phyloP scores from a whole-genome alignment of 2,888 invertebrate genomes.

The Nesidiocoris tenuis region DNA sequence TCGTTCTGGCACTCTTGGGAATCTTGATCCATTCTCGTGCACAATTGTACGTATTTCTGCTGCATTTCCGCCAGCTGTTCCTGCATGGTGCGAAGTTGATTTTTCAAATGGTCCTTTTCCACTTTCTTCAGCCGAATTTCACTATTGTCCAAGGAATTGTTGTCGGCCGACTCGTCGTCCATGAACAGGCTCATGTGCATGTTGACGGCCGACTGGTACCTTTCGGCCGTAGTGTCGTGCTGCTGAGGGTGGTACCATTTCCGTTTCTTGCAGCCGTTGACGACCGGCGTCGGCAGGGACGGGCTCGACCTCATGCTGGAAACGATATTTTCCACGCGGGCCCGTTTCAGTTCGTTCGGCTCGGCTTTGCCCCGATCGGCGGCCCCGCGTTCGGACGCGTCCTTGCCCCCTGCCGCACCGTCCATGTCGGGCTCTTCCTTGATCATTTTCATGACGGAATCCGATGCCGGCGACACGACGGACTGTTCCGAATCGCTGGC shows the following conservation, averaged over 20 bases:
- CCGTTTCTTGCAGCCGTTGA: conserved; percentile 92
- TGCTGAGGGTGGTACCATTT: conserved; percentile 95
- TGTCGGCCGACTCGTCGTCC: conserved; percentile 67
- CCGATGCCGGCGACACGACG: conserved; percentile 48
- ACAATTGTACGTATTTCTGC: conserved; percentile 83
- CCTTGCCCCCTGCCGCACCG: conserved; percentile 43
- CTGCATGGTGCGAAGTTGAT: conserved; percentile 82
- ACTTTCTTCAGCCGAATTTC: conserved; percentile 81
- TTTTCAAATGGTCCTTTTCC: conserved; percentile 82
- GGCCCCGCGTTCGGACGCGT: conserved; percentile 48
- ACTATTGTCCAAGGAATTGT: conserved; percentile 72
- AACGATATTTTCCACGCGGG: conserved; percentile 92
- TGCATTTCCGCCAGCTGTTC: conserved; percentile 89
- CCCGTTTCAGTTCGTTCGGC: conserved; percentile 75
- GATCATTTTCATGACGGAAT: conserved; percentile 47
- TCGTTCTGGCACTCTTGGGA: conserved; percentile 62
- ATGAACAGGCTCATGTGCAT: conserved; percentile 60
- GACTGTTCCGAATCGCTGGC: conserved; percentile 48
- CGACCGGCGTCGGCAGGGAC: conserved; percentile 68
- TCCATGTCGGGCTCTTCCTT: conserved; percentile 50
- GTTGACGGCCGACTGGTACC: conserved; percentile 61
- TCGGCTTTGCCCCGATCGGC: conserved; percentile 50
- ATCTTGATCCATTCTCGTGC: conserved; percentile 71
- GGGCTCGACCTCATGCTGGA: conserved; percentile 89
- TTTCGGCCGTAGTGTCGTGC: conserved; percentile 71